Conservation (phyloP, 2,113 vertebrate species). For the Corynorhinus townsendii region DNA sequence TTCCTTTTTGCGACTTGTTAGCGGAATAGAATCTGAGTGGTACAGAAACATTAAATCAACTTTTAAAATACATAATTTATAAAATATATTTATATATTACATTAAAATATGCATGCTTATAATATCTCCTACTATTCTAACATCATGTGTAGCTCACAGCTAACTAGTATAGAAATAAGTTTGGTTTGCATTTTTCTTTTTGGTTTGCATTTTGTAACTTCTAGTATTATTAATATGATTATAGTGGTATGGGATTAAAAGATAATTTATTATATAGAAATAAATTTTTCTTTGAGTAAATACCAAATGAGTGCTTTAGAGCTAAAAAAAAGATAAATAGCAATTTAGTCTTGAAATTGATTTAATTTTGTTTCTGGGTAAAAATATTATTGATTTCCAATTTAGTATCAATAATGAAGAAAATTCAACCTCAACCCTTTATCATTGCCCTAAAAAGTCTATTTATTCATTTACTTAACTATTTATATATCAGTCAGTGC, state of each 20-base stretch:
- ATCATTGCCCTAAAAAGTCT: slow-evolving; percentile 24
- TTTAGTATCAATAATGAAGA: slow-evolving; percentile 50
- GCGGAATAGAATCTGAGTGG: not conserved
- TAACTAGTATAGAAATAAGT: not conserved
- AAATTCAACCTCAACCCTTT: slow-evolving; percentile 50
- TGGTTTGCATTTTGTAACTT: not conserved
- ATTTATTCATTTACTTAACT: slow-evolving; percentile 44
- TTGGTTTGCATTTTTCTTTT: slow-evolving; percentile 21
- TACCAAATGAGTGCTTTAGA: slow-evolving; percentile 18
- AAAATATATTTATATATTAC: not conserved
- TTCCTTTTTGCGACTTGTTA: not conserved
- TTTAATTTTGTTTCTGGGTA: slow-evolving; percentile 52
- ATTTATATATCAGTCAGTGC: slow-evolving; percentile 19
- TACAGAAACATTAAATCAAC: not conserved
- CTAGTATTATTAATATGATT: not conserved
- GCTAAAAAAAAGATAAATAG: not conserved
- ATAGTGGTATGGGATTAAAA: not conserved
- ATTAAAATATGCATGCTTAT: not conserved
- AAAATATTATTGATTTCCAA: slow-evolving; percentile 60
- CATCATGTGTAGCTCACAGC: not conserved
- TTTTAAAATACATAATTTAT: not conserved
- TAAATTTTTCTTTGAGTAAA: not conserved
- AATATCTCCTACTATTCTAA: not conserved
- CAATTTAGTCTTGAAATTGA: slow-evolving; percentile 47
- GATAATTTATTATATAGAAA: not conserved